Conservation (phyloP, 1,140 invertebrate genomes). For the Conus betulinus region DNA sequence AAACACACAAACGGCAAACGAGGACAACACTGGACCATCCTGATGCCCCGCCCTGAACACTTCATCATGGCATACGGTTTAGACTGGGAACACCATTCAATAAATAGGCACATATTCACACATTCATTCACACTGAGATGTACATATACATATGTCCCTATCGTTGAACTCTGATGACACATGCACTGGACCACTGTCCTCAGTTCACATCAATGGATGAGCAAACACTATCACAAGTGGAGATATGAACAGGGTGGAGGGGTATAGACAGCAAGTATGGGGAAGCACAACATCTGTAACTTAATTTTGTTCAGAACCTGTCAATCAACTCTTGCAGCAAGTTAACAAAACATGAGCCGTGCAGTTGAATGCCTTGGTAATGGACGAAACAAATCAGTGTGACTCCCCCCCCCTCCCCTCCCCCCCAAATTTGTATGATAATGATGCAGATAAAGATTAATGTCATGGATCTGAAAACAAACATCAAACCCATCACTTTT, state of each 20-base stretch:
- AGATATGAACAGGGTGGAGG: background rate
- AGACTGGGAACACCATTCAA: background rate
- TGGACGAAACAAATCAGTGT: background rate
- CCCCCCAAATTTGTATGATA: no score
- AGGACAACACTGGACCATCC: background rate
- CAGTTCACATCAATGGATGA: background rate
- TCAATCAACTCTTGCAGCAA: no score
- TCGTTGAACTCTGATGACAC: background rate
- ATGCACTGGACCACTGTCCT: background rate
- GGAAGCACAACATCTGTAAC: background rate
- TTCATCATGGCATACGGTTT: background rate
- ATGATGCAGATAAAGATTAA: no score
- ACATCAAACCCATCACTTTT: no score
- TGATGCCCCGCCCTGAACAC: background rate
- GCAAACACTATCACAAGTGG: background rate
- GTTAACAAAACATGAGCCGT: background rate
- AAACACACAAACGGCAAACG: background rate
- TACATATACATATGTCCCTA: background rate
- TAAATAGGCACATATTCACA: conserved; percentile 11
- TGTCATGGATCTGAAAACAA: no score
- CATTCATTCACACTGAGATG: background rate
- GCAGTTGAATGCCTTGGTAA: background rate
- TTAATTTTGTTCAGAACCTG: no score
- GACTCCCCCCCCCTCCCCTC: no score
- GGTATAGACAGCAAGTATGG: background rate